Evolutionary conservation across 2,113 vertebrate species (phyloP).

Genomic region (Opisthocomus hoazin): DNA sequence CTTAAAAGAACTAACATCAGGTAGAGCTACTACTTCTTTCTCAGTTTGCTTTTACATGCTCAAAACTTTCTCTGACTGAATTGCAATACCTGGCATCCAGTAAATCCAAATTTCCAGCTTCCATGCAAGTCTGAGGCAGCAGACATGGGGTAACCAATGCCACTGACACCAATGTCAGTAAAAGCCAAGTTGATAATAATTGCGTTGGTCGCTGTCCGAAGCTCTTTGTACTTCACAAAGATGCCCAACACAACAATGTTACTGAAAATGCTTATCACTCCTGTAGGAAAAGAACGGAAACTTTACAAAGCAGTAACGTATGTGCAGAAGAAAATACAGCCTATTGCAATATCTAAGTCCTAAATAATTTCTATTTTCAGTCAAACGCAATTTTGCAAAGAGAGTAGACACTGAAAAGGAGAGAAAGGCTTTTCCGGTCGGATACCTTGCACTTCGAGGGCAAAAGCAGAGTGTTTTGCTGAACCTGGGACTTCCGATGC

Average conservation of each 20-base stretch:
- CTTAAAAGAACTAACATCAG: neutral
- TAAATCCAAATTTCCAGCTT: conserved; percentile 93
- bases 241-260: conserved; percentile 91
- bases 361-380: neutral
- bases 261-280: conserved; percentile 87
- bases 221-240: conserved; percentile 91
- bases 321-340: neutral
- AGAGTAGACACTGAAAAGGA: neutral
- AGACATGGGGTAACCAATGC: conserved; percentile 98
- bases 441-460: neutral
- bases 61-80: neutral
- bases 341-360: neutral
- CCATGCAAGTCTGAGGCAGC: conserved; percentile 94
- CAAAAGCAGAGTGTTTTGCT: neutral
- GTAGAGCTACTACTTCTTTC: neutral
- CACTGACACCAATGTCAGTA: conserved; percentile 93
- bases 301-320: neutral
- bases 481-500: accelerated
- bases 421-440: neutral
- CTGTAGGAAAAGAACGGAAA: conserved; percentile 68
- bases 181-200: conserved; percentile 95
- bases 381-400: neutral
- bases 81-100: conserved; percentile 89
- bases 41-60: neutral
- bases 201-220: conserved; percentile 91